Conservation (phyloP, 1,140 invertebrate species). For the Chlorops oryzae region DNA sequence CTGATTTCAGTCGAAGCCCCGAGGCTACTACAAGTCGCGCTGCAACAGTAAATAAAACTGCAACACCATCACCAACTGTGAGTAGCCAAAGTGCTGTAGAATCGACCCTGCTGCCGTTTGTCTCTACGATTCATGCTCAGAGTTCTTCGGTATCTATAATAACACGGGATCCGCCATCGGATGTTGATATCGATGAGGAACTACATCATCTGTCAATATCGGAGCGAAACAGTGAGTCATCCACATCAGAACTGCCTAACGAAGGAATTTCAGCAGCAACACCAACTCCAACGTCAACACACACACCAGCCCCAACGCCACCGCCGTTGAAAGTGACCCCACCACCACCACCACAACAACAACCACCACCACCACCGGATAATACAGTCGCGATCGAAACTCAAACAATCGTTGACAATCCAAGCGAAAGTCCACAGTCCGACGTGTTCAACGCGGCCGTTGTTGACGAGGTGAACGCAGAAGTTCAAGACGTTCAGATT, state of each 20-base stretch:
- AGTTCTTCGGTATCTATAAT: too few species aligned
- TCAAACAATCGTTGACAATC: not conserved
- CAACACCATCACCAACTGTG: slow-evolving; percentile 19
- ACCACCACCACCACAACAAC: slow-evolving; percentile 17
- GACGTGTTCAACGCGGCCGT: not conserved
- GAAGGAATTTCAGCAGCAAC: not conserved
- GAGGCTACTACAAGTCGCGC: slow-evolving; percentile 17
- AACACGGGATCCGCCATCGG: slow-evolving; percentile 24
- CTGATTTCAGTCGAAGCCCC: slow-evolving; percentile 15
- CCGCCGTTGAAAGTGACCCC: slow-evolving; percentile 29
- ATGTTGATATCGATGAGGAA: slow-evolving; percentile 28
- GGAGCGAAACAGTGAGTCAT: slow-evolving; percentile 23
- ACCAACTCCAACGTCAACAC: slow-evolving; percentile 13
- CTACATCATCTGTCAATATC: slow-evolving; percentile 21
- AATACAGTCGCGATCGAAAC: not conserved
- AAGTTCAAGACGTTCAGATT: slow-evolving; percentile 35
- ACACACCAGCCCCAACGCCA: slow-evolving; percentile 17
- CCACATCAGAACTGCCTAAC: slow-evolving; percentile 19
- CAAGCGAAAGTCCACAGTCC: slow-evolving; percentile 3
- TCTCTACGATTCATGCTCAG: slow-evolving; percentile 2
- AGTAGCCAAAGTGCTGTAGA: slow-evolving; percentile 4
- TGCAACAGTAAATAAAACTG: slow-evolving; percentile 9
- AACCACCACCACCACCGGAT: slow-evolving; percentile 6
- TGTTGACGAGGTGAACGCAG: slow-evolving; percentile 12
- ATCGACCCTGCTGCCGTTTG: not conserved